phyloP scores from a whole-genome alignment of 1,140 invertebrate species.

The Gyrodactylus bullatarudis region DNA sequence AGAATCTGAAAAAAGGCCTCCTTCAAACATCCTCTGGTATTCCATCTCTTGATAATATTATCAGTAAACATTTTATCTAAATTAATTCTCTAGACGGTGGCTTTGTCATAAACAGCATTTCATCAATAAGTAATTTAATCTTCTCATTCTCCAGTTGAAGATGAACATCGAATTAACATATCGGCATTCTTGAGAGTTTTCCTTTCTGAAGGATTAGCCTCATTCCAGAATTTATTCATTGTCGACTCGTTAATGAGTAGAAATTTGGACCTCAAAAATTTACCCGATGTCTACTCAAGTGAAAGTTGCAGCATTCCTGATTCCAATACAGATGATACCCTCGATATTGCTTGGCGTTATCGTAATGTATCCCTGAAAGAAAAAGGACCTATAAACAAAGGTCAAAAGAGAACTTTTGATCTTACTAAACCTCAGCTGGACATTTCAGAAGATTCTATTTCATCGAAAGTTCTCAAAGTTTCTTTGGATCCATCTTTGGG shows the following conservation, averaged over 20 bases:
- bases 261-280: not conserved
- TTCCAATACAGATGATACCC: not conserved
- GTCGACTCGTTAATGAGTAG: not conserved
- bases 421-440: no score
- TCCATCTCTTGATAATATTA: not conserved
- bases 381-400: no score
- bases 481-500: no score
- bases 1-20: not conserved
- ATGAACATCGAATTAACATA: not conserved
- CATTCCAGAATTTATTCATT: not conserved
- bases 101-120: not conserved
- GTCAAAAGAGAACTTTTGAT: no score
- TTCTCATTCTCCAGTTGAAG: not conserved
- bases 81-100: not conserved
- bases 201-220: not conserved
- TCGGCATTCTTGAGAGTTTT: not conserved
- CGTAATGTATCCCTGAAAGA: not conserved
- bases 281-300: not conserved
- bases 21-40: not conserved
- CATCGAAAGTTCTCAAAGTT: no score
- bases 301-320: no score
- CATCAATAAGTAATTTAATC: not conserved
- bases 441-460: no score
- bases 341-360: not conserved
- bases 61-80: not conserved